phyloP scores from a whole-genome alignment of 37 sponge, comb jelly and placozoan species.

The Hormiphora californensis region DNA sequence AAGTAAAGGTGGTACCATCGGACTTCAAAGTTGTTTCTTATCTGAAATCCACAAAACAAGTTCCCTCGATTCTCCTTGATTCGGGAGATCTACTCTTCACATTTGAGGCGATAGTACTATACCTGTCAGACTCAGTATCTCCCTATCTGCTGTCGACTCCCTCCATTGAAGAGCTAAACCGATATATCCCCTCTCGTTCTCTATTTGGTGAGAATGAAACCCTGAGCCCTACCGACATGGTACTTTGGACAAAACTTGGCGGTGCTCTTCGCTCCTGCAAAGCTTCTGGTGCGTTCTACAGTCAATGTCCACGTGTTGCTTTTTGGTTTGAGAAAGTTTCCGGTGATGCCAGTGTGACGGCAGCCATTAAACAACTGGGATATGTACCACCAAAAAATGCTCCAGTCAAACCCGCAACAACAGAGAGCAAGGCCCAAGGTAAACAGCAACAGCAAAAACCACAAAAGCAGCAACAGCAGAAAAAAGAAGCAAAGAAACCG shows the following conservation, averaged over 20 bases:
- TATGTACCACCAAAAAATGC: neutral
- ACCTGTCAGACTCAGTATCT: neutral
- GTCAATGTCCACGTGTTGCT: slow-evolving; percentile 14
- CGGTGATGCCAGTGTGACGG: neutral
- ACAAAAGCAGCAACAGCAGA: too few species aligned
- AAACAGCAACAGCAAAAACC: too few species aligned
- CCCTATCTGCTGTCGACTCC: neutral
- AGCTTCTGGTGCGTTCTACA: slow-evolving; percentile 5
- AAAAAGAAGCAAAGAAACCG: neutral
- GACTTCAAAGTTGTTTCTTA: slow-evolving; percentile 1
- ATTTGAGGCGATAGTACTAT: neutral
- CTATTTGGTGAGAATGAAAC: slow-evolving; percentile 47
- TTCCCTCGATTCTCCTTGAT: slow-evolving; percentile 24
- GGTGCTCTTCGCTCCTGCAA: neutral
- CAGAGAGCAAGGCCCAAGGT: neutral
- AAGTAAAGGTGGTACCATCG: neutral
- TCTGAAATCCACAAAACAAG: slow-evolving; percentile 45
- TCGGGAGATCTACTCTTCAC: slow-evolving; percentile 33
- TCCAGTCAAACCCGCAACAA: neutral
- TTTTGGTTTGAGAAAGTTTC: slow-evolving; percentile 53
- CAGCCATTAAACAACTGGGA: neutral
- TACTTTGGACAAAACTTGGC: slow-evolving; percentile 15
- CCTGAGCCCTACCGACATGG: neutral
- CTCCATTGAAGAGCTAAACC: neutral
- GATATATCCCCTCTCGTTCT: neutral